A percentile compares a stretch with the other conserved stretches of the same genome.
Evolutionary conservation across 2,797 vertebrate species (phyloP).

Genomic region (Glyptemys insculpta): DNA sequence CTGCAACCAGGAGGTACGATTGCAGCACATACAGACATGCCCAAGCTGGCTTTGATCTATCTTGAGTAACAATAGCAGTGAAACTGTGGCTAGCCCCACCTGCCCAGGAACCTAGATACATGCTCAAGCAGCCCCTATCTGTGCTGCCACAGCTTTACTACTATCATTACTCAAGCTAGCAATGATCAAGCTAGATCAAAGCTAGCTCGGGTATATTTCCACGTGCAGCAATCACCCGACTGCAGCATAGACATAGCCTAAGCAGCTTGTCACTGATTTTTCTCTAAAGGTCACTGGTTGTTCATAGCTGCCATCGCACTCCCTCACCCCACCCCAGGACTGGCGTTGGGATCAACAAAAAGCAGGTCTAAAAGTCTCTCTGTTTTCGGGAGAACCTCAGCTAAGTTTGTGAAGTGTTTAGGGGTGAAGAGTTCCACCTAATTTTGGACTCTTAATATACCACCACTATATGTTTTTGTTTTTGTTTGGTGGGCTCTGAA

Average conservation of each 20-base stretch:
- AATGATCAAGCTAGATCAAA: not conserved
- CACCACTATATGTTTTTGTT: slow-evolving; percentile 13
- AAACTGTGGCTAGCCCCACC: not conserved
- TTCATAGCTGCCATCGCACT: not conserved
- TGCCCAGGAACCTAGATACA: not conserved
- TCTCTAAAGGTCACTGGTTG: not conserved
- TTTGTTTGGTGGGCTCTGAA: not conserved
- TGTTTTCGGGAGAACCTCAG: not conserved
- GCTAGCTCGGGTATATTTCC: not conserved
- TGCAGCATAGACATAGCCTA: not conserved
- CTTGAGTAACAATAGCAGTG: not conserved
- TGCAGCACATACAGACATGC: not conserved
- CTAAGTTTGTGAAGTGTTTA: not conserved
- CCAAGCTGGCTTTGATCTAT: not conserved
- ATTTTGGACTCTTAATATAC: slow-evolving; percentile 35
- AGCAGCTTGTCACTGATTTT: not conserved
- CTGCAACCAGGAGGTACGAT: not conserved
- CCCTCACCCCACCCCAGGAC: too few relatives aligned
- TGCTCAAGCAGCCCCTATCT: not conserved
- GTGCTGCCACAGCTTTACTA: not conserved
- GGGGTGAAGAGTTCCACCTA: slow-evolving; percentile 46
- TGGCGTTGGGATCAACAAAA: not conserved
- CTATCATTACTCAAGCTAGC: too few relatives aligned
- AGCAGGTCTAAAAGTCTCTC: not conserved
- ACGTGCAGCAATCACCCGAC: rapidly evolving